Conservation (phyloP, 2,797 vertebrate genomes). For the Manis crassicaudata region DNA sequence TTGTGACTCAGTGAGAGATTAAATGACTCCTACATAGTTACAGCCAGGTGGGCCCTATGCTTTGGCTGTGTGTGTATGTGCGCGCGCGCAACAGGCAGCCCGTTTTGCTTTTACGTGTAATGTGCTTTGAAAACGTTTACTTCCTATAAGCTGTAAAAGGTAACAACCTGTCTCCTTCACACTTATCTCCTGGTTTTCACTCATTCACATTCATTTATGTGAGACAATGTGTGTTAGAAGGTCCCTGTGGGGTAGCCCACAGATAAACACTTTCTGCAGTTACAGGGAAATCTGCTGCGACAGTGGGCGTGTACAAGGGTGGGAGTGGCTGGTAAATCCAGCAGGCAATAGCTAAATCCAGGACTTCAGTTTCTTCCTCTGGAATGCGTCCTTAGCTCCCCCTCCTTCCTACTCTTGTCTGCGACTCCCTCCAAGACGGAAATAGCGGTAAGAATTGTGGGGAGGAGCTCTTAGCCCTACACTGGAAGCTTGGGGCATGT, state of each 20-base stretch:
- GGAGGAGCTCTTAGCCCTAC: background rate
- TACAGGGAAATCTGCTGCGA: background rate
- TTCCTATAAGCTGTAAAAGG: background rate
- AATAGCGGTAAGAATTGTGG: background rate
- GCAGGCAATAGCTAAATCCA: background rate
- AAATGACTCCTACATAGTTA: background rate
- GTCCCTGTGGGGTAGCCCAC: background rate
- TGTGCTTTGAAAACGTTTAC: background rate
- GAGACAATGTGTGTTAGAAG: background rate
- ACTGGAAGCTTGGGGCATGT: background rate
- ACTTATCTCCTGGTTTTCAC: background rate
- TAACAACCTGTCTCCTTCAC: background rate
- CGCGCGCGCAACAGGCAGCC: accelerated
- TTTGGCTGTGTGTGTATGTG: background rate
- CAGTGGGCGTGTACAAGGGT: background rate
- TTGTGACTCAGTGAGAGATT: background rate
- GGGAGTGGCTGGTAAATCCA: background rate
- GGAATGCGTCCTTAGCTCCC: background rate
- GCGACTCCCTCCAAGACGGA: background rate
- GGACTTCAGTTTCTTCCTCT: background rate
- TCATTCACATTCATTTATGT: background rate
- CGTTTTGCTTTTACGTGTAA: background rate
- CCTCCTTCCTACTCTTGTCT: background rate
- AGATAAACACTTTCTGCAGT: background rate
- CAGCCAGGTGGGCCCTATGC: too few species aligned